Percentiles rank a stretch among this genome's conserved stretches.
phyloP scores from a whole-genome alignment of 2,113 vertebrate genomes.

The Ceyx melanurus region DNA sequence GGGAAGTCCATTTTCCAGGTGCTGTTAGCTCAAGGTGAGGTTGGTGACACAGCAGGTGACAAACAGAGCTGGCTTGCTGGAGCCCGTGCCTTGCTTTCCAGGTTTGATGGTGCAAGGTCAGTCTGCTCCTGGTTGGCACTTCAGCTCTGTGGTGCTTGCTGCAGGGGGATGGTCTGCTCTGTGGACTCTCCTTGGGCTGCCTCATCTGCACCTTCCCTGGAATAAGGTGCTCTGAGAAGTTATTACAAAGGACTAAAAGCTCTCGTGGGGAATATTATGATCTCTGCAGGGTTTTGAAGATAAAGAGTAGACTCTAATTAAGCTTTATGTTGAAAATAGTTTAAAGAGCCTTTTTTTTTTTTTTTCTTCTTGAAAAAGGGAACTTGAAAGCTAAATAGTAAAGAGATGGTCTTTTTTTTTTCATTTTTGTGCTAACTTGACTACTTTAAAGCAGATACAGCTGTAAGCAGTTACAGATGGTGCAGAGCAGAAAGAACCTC shows the following conservation, averaged over 20 bases:
- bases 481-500: conserved; percentile 26
- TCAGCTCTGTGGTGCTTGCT: neutral
- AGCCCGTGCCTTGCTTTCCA: neutral
- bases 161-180: neutral
- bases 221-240: neutral
- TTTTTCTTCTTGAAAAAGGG: neutral
- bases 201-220: neutral
- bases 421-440: neutral
- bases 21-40: conserved; percentile 65
- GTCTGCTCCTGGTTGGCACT: neutral
- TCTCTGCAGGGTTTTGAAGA: conserved; percentile 29
- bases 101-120: neutral
- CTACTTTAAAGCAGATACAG: conserved; percentile 45
- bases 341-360: neutral
- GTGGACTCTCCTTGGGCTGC: neutral
- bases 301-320: conserved; percentile 41
- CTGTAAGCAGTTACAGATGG: conserved; percentile 40
- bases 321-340: conserved; percentile 31
- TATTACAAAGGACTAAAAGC: neutral
- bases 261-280: neutral
- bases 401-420: neutral
- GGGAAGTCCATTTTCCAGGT: conserved; percentile 1
- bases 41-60: neutral
- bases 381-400: conserved; percentile 14
- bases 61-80: neutral